phyloP scores from a whole-genome alignment of 2,113 vertebrate genomes.

The Melanerpes aurifrons region DNA sequence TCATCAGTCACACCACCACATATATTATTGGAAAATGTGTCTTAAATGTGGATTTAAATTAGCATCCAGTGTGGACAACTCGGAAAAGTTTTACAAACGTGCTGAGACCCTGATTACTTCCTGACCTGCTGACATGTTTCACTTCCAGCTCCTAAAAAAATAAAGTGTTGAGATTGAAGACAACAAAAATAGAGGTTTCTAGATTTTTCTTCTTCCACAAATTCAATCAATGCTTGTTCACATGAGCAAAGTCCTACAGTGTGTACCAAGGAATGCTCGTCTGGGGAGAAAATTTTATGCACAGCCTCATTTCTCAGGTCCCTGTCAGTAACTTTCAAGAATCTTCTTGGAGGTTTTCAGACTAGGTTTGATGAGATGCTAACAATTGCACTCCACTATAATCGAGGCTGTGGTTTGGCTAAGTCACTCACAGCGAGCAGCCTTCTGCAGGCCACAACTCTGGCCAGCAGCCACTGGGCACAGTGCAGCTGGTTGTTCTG shows the following conservation, averaged over 20 bases:
- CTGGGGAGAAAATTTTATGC: background rate
- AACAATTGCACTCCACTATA: background rate
- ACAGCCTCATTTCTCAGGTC: background rate
- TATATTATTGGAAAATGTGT: background rate
- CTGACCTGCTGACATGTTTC: background rate
- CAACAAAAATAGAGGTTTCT: background rate
- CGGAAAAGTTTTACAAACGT: background rate
- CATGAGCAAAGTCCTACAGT: background rate
- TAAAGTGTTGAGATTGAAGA: background rate
- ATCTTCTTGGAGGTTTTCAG: background rate
- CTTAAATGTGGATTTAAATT: background rate
- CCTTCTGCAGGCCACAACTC: fast-evolving
- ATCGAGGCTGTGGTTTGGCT: background rate
- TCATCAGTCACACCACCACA: background rate
- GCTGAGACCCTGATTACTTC: background rate
- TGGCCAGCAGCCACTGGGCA: background rate
- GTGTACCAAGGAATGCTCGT: background rate
- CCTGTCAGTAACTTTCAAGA: background rate
- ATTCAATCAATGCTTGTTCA: background rate
- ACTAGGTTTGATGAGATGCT: background rate
- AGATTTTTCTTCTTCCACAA: background rate
- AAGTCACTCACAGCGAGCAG: background rate
- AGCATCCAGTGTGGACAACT: background rate
- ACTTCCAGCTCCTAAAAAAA: background rate
- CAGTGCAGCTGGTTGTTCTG: background rate